These are phyloP conservation scores for Neodiprion lecontei DNA, from an alignment of 1,140 invertebrate genomes.

Conservation along the genomic window DNA sequence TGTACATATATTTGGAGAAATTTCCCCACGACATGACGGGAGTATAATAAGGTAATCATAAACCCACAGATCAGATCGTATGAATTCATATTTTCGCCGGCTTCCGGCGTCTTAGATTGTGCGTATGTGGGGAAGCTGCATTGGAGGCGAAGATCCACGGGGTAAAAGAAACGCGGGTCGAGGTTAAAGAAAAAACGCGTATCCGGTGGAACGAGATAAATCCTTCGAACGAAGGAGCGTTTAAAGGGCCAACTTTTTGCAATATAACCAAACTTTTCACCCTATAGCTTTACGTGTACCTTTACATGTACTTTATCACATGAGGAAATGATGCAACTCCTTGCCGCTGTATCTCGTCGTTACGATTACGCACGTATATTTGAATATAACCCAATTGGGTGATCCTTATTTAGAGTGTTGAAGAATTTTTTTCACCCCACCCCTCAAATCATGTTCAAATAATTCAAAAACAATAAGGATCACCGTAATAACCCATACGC, in stretches of 20 bases:
- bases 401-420: too few relatives aligned
- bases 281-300: too few relatives aligned
- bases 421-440: too few relatives aligned
- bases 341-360: background rate
- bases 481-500: too few relatives aligned
- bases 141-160: background rate
- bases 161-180: background rate
- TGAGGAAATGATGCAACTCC: background rate
- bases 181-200: background rate
- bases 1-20: too few relatives aligned
- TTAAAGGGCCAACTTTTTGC: background rate
- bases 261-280: background rate
- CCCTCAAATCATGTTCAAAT: too few relatives aligned
- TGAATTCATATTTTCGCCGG: constrained; percentile 22
- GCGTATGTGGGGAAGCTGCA: too few relatives aligned
- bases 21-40: too few relatives aligned
- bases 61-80: constrained; percentile 9
- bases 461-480: too few relatives aligned
- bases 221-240: background rate
- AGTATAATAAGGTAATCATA: too few relatives aligned
- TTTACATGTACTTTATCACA: background rate
- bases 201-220: background rate
- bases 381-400: too few relatives aligned
- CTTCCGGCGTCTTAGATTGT: constrained; percentile 19
- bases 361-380: background rate